A percentile compares a stretch with the other conserved stretches of the same genome.
Evolutionary conservation across 1,140 invertebrate genomes (phyloP).

Genomic region (Apolygus lucorum): DNA sequence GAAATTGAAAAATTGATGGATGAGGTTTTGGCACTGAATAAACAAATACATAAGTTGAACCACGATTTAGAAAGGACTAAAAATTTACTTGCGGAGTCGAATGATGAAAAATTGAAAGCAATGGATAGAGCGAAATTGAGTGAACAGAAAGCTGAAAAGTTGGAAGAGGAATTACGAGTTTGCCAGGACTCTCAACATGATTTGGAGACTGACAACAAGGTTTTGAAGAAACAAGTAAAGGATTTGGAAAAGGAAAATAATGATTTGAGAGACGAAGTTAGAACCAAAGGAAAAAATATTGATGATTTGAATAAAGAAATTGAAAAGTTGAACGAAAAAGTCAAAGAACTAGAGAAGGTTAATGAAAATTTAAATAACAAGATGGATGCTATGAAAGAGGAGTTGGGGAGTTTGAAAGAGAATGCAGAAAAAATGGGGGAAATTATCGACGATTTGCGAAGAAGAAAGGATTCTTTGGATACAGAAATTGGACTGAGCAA

Average conservation of each 20-base stretch:
- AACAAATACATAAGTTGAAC: background rate
- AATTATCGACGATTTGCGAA: background rate
- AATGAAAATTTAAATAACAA: background rate
- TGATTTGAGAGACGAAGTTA: background rate
- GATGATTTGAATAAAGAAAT: slow-evolving; percentile 3
- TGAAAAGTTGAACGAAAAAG: background rate
- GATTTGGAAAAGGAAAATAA: background rate
- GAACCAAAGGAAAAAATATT: background rate
- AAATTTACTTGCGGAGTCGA: background rate
- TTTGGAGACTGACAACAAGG: background rate
- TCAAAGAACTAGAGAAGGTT: background rate
- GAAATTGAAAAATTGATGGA: background rate
- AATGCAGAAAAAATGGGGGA: background rate
- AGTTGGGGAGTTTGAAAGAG: background rate
- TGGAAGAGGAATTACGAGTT: background rate
- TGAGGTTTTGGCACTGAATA: background rate
- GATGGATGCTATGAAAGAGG: background rate
- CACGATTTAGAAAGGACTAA: background rate
- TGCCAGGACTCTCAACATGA: background rate
- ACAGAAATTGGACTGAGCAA: too few relatives aligned
- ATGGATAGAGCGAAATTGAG: background rate
- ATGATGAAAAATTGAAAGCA: background rate
- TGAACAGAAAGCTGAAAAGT: background rate
- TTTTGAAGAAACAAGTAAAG: background rate
- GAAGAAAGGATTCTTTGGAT: background rate